Percentiles rank a stretch among this genome's conserved stretches.
Evolutionary conservation across 2,797 vertebrate genomes (phyloP).

Genomic region (Hydrophis major): DNA sequence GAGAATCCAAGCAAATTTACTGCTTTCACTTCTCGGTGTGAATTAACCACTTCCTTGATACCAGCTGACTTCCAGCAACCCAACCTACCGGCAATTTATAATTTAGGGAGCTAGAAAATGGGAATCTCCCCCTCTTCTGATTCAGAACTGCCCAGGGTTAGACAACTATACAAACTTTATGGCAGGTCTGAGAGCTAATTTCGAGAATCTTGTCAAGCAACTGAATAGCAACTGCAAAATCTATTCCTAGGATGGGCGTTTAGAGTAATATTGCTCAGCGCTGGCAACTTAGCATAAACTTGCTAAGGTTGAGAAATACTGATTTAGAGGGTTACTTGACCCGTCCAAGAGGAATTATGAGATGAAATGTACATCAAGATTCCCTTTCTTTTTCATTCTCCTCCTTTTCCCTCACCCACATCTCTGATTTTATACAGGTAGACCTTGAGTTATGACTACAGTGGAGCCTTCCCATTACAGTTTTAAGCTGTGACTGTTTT

Average conservation of each 20-base stretch:
- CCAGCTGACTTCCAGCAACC: not conserved
- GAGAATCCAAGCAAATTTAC: not conserved
- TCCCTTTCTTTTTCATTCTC: not conserved
- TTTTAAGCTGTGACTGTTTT: no score
- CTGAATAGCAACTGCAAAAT: not conserved
- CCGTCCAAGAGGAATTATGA: not conserved
- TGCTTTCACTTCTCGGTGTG: not conserved
- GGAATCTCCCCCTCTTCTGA: not conserved
- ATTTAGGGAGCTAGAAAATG: not conserved
- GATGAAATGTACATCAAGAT: not conserved
- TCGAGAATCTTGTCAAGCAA: not conserved
- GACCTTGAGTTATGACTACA: no score
- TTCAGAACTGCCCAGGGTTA: not conserved
- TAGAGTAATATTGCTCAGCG: not conserved
- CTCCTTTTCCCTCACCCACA: not conserved
- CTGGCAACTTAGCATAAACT: not conserved
- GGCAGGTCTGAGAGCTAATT: not conserved
- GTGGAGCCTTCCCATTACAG: no score
- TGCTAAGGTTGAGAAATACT: no score
- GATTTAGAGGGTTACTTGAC: not conserved
- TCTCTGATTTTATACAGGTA: not conserved
- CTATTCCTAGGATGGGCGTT: not conserved
- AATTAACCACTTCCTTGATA: not conserved
- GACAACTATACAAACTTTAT: not conserved
- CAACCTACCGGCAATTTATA: not conserved